Percentiles rank a stretch among this genome's conserved stretches.
phyloP scores from a whole-genome alignment of 2,113 vertebrate genomes.

The Rhegmatorhina hoffmannsi region DNA sequence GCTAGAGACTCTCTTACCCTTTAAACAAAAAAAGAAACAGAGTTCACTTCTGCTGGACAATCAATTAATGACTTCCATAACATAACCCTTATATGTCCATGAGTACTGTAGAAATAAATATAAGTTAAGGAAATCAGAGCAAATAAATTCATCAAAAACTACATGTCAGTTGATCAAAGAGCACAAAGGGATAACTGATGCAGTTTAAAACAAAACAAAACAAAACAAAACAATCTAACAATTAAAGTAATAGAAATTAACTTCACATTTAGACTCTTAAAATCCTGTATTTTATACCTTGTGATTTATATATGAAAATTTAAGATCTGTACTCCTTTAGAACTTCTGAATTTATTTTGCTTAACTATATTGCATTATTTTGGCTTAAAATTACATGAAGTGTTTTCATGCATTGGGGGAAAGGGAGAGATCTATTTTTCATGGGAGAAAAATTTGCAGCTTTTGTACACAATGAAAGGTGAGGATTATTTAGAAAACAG shows the following conservation, averaged over 20 bases:
- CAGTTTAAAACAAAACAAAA: not conserved
- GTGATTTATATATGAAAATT: not conserved
- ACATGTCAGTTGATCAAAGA: not conserved
- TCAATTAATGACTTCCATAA: not conserved
- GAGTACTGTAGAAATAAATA: not conserved
- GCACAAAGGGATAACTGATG: not conserved
- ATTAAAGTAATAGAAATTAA: not conserved
- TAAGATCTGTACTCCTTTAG: not conserved
- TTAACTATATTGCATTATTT: not conserved
- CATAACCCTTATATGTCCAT: not conserved
- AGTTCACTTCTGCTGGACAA: not conserved
- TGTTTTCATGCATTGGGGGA: not conserved
- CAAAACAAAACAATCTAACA: not conserved
- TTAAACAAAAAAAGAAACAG: not conserved
- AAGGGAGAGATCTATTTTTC: not conserved
- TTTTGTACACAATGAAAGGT: not conserved
- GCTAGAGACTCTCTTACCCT: not conserved
- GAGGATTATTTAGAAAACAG: not conserved
- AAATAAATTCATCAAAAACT: not conserved
- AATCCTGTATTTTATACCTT: not conserved
- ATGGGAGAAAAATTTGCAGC: rapidly evolving
- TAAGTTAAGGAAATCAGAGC: not conserved
- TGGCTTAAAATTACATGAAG: not conserved
- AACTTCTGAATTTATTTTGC: not conserved
- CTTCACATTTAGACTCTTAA: not conserved